Evolutionary conservation across 2,888 invertebrate genomes (phyloP), one percentile per base, ranked within the genome.

Genomic region (Ryuthela nishihirai): DNA sequence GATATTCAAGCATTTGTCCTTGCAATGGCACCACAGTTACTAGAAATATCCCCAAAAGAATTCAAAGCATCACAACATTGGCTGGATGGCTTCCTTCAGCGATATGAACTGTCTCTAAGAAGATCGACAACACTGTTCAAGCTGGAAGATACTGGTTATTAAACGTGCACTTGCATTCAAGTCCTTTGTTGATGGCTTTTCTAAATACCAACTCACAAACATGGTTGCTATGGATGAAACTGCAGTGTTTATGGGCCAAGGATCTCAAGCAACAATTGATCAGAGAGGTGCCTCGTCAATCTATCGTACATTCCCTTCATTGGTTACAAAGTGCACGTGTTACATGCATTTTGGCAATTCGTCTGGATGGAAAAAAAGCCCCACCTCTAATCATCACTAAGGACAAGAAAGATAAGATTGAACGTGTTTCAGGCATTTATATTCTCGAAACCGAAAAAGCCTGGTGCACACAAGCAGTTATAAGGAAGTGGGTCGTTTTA

Each of bases 401-500:
- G 1, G 29, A 25, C 21, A 24, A 39, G 18, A 42, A 42, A 24
- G 25, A 29, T 29, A 12, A 29, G 2, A 42, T 24, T 24, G 26
- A 42, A 42, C 17, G 23, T 24, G 23, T 24, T 42, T 42, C 42
- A 42, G 42, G 23, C 25, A 42, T n/a, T 42, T 9, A 42, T 24
- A n/a, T 21, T 42, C 26, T 26, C 15, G 21, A 41, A 18, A 25
- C n/a, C 21, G n/a, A 24, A 9, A 7, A 6, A 17, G 3, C 25
- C n/a, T n/a, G n/a, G n/a, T 34, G 26, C 4, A 36, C 25, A 15
- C 40, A 17, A 23, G 21, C 25, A 32, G 26, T 15, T 24, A 12
- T 49, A 49, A 39, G 49, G 26, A 49, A 49, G 24, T 49, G 39
- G 41, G 25, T 3, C 1, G 41, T 25, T 41, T 20, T 49, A 39